Evolutionary conservation across 2,888 invertebrate genomes (phyloP).

Genomic region (Dryocosmus kuriphilus): DNA sequence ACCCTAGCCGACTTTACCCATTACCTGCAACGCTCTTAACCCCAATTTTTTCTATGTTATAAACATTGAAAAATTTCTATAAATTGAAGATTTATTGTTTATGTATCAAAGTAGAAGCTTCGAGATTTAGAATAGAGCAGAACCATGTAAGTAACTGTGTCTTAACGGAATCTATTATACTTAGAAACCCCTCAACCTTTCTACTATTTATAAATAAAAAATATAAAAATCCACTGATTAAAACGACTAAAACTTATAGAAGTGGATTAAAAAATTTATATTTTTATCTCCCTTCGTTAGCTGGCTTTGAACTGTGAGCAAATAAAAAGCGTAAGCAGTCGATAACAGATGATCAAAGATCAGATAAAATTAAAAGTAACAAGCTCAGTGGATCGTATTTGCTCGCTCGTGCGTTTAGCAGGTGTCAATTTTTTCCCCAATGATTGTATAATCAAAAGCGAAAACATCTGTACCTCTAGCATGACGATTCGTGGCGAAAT

Average conservation of each 20-base stretch:
- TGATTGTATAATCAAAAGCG: constrained; percentile 29
- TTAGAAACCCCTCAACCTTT: too few species aligned
- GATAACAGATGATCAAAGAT: constrained; percentile 23
- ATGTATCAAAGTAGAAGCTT: too few species aligned
- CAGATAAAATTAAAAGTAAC: constrained; percentile 37
- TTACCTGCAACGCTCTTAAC: too few species aligned
- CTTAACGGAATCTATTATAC: too few species aligned
- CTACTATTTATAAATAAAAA: too few species aligned
- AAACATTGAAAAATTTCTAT: too few species aligned
- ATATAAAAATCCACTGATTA: too few species aligned
- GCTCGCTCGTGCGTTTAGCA: constrained; percentile 25
- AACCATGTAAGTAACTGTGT: too few species aligned
- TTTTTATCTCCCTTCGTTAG: neutral
- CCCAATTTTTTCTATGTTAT: too few species aligned
- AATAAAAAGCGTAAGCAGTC: constrained; percentile 15
- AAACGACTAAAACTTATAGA: neutral
- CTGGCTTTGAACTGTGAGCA: constrained; percentile 12
- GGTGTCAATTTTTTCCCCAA: constrained; percentile 35
- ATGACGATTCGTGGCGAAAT: constrained; percentile 29
- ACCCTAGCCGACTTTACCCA: too few species aligned
- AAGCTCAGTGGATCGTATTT: constrained; percentile 16
- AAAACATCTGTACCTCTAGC: constrained; percentile 17
- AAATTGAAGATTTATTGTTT: too few species aligned
- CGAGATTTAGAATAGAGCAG: too few species aligned
- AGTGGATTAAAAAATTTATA: neutral